Evolutionary conservation across 1,140 invertebrate genomes (phyloP), one percentile per base, ranked within the genome.

Genomic region (Capitella teleta): DNA sequence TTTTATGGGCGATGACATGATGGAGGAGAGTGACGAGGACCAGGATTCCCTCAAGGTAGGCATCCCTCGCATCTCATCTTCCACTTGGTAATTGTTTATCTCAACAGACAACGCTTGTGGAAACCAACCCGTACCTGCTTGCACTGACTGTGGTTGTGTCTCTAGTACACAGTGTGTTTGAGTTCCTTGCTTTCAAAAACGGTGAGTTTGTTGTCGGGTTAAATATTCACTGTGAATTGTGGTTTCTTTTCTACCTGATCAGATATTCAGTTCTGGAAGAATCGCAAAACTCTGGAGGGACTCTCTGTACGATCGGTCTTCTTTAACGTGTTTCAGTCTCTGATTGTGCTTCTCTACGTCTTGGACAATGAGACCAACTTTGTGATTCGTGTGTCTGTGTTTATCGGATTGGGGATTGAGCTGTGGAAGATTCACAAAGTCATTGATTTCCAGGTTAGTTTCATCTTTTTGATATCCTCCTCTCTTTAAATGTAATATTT

Each of bases 221-320:
- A 37, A 18, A 3, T 2, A 6, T 2, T 6, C 36, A 5, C 16
- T 3, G 21, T 37, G 36, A 18, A 37, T n/a, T 34, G 32, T 12
- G 32, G 32, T 38, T 38, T 38, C 16, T 18, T 21, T 30, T 28
- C n/a, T 41, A 28, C 12, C 25, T 24, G 8, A 74, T 76, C 67
- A 85, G 86, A 99, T 74, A 98, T 99, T 63, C 95, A 99, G 74
- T 99, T 99, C 67, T 99, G 96, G 96, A 92, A 93, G 54, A 94
- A 95, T 62, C 78, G 94, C 30, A 90, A 97, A 68, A 93, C 90
- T 4, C 74, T 98, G 25, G 95, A 98, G 77, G 95, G 95, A 37
- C 74, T 99, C 5, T 98, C 93, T 0, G 94, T 98, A 8, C 80
- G 94, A 53, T 95, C 92, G 0, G 92, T 99, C n/a, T 95, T 98